phyloP scores from a whole-genome alignment of 2,113 vertebrate genomes.

The Odontesthes bonariensis region DNA sequence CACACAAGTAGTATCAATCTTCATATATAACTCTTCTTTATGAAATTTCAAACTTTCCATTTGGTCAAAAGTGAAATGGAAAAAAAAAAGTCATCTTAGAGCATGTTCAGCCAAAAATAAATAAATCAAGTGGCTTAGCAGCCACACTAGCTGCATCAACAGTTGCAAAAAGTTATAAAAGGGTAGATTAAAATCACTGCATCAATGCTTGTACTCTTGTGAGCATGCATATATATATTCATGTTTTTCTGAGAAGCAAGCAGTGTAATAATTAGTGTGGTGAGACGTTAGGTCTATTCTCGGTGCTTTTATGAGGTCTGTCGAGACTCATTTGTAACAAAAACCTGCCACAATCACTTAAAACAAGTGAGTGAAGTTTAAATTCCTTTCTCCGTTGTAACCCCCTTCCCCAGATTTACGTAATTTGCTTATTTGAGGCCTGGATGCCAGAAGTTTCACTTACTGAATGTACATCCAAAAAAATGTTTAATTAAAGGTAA shows the following conservation, averaged over 20 bases:
- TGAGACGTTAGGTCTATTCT: constrained; percentile 68
- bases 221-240: constrained; percentile 34
- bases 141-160: constrained; percentile 9
- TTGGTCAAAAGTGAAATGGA: not conserved
- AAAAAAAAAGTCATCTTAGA: too few relatives aligned
- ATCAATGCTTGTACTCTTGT: constrained; percentile 14
- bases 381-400: constrained; percentile 51
- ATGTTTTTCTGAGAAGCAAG: constrained; percentile 46
- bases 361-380: constrained; percentile 28
- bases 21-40: too few relatives aligned
- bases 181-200: constrained; percentile 17
- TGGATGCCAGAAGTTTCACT: constrained; percentile 35
- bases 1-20: too few relatives aligned
- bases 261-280: constrained; percentile 65
- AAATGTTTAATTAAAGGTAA: constrained; percentile 32
- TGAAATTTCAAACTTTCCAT: not conserved
- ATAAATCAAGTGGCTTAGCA: not conserved
- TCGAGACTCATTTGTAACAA: constrained; percentile 72
- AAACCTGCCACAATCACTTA: constrained; percentile 51
- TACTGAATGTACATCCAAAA: constrained; percentile 20
- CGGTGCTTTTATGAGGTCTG: constrained; percentile 66
- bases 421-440: constrained; percentile 30
- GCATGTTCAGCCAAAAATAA: too few relatives aligned
- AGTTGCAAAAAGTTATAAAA: constrained; percentile 13
- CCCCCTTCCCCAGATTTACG: constrained; percentile 28